These are phyloP conservation scores for Sinhomidia bicolor DNA, from an alignment of 2,888 invertebrate genomes.

Conservation along the genomic window DNA sequence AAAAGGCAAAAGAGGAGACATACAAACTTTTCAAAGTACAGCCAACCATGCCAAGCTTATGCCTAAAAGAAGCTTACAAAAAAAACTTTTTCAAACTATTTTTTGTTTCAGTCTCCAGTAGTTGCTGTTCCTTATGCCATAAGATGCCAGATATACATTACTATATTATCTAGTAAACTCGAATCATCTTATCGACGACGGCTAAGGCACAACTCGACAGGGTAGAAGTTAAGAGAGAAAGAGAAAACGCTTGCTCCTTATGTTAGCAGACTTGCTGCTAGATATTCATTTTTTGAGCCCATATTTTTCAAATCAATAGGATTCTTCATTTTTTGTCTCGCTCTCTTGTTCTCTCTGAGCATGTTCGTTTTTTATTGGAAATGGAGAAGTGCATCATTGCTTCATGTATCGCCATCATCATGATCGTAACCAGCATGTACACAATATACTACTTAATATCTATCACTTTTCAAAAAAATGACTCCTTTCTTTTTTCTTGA, in stretches of 20 bases:
- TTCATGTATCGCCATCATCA: conserved; percentile 36
- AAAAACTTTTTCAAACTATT: conserved; percentile 14
- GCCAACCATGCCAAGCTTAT: not conserved
- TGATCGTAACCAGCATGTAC: conserved; percentile 25
- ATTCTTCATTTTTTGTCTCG: conserved; percentile 40
- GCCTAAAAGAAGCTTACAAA: not conserved
- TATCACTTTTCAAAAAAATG: conserved; percentile 55
- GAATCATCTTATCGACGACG: conserved; percentile 2
- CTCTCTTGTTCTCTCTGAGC: not conserved
- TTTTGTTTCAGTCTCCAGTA: conserved; percentile 1
- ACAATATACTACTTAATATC: conserved; percentile 35
- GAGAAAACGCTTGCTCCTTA: conserved; percentile 25
- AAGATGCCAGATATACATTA: not conserved
- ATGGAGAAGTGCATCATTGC: conserved; percentile 24
- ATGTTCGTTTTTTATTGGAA: conserved; percentile 4
- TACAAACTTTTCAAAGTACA: too few species aligned
- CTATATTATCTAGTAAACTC: too few species aligned
- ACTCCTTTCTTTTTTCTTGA: conserved; percentile 22
- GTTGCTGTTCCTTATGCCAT: not conserved
- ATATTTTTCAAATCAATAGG: conserved; percentile 66
- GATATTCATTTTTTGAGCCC: conserved; percentile 48
- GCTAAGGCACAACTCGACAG: conserved; percentile 52
- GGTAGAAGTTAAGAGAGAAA: conserved; percentile 43
- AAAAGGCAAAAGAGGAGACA: conserved; percentile 53
- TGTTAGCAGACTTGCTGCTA: conserved; percentile 55